These are phyloP conservation scores for Araneus ventricosus DNA, from an alignment of 1,140 invertebrate species.

Conservation along the genomic window DNA sequence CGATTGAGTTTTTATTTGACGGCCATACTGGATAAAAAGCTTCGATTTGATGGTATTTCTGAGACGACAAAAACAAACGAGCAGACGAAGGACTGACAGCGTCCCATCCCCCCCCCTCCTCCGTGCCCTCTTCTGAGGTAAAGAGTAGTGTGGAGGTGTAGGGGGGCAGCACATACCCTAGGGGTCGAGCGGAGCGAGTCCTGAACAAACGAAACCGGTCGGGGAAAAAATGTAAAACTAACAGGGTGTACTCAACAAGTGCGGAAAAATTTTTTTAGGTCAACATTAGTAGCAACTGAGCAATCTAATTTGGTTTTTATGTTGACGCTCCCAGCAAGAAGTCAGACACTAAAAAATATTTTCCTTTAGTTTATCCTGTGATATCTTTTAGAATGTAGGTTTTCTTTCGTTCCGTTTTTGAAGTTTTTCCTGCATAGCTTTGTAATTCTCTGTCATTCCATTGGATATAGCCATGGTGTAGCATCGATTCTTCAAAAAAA, in stretches of 20 bases:
- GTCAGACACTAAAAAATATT: background rate
- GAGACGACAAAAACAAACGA: constrained; percentile 58
- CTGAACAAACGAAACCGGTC: constrained; percentile 70
- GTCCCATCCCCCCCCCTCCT: background rate
- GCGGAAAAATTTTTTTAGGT: background rate
- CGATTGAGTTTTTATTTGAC: constrained; percentile 8
- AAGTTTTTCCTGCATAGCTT: too few species aligned
- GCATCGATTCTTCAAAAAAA: too few species aligned
- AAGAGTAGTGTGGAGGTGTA: background rate
- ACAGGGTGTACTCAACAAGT: constrained; percentile 63
- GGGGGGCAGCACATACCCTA: background rate
- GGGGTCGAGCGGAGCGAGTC: constrained; percentile 31
- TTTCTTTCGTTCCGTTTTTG: too few species aligned
- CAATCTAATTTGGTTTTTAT: background rate
- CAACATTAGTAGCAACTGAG: background rate
- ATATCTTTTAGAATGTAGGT: too few species aligned
- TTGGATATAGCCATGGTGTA: too few species aligned
- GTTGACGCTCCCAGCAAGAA: background rate
- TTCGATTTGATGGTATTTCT: constrained; percentile 33
- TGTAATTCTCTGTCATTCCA: too few species aligned
- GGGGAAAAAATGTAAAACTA: constrained; percentile 59
- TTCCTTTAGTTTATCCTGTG: background rate
- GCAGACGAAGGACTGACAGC: constrained; percentile 31
- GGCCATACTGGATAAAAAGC: background rate
- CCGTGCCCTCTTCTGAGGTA: too few species aligned